These are phyloP conservation scores for Chesias legatella DNA, from an alignment of 2,888 invertebrate species.

Conservation along the genomic window DNA sequence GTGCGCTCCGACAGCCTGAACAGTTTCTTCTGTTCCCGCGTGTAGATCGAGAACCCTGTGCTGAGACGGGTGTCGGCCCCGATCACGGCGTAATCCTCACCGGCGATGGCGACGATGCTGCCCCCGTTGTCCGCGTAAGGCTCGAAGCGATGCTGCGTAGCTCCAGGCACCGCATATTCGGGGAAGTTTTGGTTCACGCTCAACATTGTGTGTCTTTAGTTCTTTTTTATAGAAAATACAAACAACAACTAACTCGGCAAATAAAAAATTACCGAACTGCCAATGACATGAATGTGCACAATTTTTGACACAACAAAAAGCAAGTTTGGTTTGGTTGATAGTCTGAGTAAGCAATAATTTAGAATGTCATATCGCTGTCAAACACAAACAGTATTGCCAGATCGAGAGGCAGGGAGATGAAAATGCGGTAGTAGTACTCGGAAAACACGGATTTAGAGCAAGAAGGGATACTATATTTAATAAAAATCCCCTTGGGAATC, in stretches of 20 bases:
- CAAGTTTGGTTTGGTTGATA: too few relatives aligned
- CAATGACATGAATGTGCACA: too few relatives aligned
- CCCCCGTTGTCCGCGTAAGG: constrained; percentile 83
- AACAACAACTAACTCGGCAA: constrained; percentile 4
- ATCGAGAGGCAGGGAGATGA: too few relatives aligned
- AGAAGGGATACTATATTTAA: too few relatives aligned
- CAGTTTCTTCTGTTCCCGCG: constrained; percentile 92
- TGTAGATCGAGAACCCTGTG: constrained; percentile 94
- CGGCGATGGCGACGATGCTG: constrained; percentile 96
- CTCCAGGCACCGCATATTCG: constrained; percentile 75
- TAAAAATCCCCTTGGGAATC: too few relatives aligned
- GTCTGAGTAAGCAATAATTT: too few relatives aligned
- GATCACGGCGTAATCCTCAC: constrained; percentile 96
- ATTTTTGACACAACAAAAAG: too few relatives aligned
- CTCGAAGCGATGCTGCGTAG: constrained; percentile 74
- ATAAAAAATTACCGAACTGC: neutral
- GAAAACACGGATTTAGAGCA: too few relatives aligned
- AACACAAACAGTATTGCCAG: too few relatives aligned
- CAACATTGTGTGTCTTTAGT: constrained; percentile 47
- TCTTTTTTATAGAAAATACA: neutral
- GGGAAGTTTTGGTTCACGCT: constrained; percentile 59
- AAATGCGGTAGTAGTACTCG: too few relatives aligned
- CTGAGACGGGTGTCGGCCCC: constrained; percentile 97
- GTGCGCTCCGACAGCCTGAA: constrained; percentile 90
- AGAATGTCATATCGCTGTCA: too few relatives aligned